phyloP scores from a whole-genome alignment of 2,113 vertebrate genomes.

The Phylloscopus trochiloides region DNA sequence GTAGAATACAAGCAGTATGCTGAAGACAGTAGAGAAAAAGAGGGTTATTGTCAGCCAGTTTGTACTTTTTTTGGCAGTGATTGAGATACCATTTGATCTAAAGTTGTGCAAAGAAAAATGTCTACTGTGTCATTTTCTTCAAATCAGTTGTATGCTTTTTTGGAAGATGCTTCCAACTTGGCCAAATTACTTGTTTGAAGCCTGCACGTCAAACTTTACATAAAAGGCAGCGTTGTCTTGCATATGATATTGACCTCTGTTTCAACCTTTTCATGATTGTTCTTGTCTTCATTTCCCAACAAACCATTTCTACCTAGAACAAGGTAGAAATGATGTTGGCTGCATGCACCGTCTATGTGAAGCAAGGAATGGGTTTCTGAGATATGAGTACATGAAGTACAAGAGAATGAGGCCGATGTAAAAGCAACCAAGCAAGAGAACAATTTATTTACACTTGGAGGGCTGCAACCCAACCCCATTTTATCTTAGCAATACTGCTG shows the following conservation, averaged over 20 bases:
- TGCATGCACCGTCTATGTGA: background rate
- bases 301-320: background rate
- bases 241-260: background rate
- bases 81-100: background rate
- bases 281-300: background rate
- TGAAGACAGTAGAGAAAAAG: background rate
- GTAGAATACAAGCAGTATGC: background rate
- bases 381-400: background rate
- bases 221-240: background rate
- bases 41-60: background rate
- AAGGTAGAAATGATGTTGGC: background rate
- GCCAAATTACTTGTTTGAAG: background rate
- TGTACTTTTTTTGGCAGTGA: background rate
- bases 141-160: background rate
- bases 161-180: background rate
- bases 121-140: background rate
- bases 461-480: background rate
- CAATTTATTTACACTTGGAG: background rate
- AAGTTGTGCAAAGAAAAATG: background rate
- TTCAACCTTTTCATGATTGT: background rate
- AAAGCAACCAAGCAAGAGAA: background rate
- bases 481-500: background rate
- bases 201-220: background rate
- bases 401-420: background rate
- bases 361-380: background rate